Conservation (phyloP, 2,797 vertebrate genomes). For the Sebastes nivosus region DNA sequence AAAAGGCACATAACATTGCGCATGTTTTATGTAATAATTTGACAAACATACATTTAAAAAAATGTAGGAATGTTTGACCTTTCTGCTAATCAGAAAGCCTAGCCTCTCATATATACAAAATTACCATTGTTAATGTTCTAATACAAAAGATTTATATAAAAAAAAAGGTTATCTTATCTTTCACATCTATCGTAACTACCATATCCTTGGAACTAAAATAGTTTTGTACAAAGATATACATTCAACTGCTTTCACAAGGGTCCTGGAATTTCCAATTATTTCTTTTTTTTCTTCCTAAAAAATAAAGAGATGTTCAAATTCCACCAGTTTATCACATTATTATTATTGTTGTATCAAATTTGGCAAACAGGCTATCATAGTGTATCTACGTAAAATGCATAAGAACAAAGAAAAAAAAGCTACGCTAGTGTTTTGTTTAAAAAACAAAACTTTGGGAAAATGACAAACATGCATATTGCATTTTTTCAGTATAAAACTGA, state of each 20-base stretch:
- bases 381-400: slow-evolving; percentile 75
- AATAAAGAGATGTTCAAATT: slow-evolving; percentile 80
- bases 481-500: slow-evolving; percentile 72
- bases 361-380: slow-evolving; percentile 83
- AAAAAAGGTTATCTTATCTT: slow-evolving; percentile 93
- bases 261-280: slow-evolving; percentile 76
- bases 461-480: slow-evolving; percentile 80
- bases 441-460: slow-evolving; percentile 64
- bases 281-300: slow-evolving; percentile 59
- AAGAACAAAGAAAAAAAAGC: slow-evolving; percentile 56
- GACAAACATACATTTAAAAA: slow-evolving; percentile 97
- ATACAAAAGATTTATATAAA: slow-evolving; percentile 99
- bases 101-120: slow-evolving; percentile 99
- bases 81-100: slow-evolving; percentile 99
- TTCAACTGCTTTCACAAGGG: slow-evolving; percentile 87
- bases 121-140: slow-evolving; percentile 99
- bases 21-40: slow-evolving; percentile 99
- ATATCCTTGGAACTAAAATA: slow-evolving; percentile 92
- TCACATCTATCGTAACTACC: slow-evolving; percentile 92
- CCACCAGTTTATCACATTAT: slow-evolving; percentile 75
- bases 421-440: slow-evolving; percentile 69
- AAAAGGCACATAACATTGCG: slow-evolving; percentile 99
- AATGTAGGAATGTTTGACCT: slow-evolving; percentile 99
- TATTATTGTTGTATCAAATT: slow-evolving; percentile 76
- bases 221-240: slow-evolving; percentile 95